These are phyloP conservation scores for Helogale parvula DNA, from an alignment of 2,113 vertebrate species.

Conservation along the genomic window DNA sequence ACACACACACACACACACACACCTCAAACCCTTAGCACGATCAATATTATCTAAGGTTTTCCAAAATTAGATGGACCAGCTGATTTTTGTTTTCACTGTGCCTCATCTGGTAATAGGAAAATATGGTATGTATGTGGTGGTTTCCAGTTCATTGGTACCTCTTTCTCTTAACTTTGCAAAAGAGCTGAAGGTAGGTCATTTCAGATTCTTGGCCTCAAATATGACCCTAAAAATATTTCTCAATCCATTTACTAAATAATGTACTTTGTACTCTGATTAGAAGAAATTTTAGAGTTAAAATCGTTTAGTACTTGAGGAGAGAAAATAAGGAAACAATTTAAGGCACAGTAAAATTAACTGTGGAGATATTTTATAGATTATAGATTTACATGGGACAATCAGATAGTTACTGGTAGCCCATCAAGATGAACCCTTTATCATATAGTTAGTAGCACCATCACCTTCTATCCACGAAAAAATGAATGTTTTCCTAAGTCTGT, in stretches of 20 bases:
- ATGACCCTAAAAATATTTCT: background rate
- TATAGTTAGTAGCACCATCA: fast-evolving
- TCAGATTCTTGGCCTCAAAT: background rate
- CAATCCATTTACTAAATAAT: background rate
- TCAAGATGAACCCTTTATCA: background rate
- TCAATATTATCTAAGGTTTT: constrained; percentile 26
- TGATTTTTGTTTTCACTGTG: background rate
- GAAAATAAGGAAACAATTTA: background rate
- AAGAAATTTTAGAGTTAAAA: background rate
- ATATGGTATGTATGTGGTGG: background rate
- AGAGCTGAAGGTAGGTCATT: background rate
- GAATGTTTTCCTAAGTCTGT: background rate
- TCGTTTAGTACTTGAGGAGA: background rate
- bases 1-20: background rate
- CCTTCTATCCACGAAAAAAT: background rate
- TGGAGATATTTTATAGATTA: background rate
- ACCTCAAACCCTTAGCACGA: constrained; percentile 6
- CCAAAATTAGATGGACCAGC: constrained; percentile 33
- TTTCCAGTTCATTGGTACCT: constrained; percentile 26
- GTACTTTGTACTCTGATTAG: background rate
- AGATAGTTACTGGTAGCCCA: background rate
- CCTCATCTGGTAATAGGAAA: constrained; percentile 34
- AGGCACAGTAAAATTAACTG: background rate
- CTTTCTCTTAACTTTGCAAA: constrained; percentile 2
- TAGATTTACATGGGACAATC: background rate